Percentiles rank a stretch among this genome's conserved stretches.
Conservation (phyloP, 2,113 vertebrate genomes). For the Brachyhypopomus gauderio region DNA sequence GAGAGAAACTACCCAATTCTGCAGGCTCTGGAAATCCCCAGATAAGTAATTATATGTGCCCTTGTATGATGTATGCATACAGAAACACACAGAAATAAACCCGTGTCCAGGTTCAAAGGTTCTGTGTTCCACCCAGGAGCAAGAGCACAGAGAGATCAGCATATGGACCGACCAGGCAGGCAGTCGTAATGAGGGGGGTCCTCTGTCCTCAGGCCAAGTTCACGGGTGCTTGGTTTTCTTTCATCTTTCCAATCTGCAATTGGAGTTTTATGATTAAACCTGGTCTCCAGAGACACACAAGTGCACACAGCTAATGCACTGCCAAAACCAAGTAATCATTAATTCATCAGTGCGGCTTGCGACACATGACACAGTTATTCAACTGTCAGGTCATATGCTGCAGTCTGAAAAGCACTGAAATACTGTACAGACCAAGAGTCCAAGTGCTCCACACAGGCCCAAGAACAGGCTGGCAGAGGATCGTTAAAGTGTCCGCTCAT, state of each 20-base stretch:
- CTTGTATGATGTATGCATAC: not conserved
- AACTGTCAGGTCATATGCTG: not conserved
- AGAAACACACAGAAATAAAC: not conserved
- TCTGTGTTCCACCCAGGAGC: not conserved
- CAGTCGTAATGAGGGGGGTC: not conserved
- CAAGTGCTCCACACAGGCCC: not conserved
- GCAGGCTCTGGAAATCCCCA: not conserved
- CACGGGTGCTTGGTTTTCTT: not conserved
- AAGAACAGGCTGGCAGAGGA: not conserved
- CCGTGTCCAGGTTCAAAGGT: not conserved
- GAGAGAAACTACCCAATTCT: not conserved
- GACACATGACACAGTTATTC: slow-evolving; percentile 14
- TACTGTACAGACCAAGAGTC: not conserved
- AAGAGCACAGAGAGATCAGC: not conserved
- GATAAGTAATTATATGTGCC: slow-evolving; percentile 13
- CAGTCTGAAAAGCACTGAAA: not conserved
- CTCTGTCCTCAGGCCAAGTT: not conserved
- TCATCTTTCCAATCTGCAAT: not conserved
- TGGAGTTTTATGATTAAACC: slow-evolving; percentile 38
- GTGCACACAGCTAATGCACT: not conserved
- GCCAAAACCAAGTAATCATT: slow-evolving; percentile 16
- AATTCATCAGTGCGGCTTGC: slow-evolving; percentile 2
- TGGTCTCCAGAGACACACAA: not conserved
- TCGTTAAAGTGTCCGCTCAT: not conserved
- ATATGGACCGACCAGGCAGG: not conserved